Base-by-base conservation (phyloP, 2,888 invertebrate genomes). In the Torymus aiolomorphi region DNA sequence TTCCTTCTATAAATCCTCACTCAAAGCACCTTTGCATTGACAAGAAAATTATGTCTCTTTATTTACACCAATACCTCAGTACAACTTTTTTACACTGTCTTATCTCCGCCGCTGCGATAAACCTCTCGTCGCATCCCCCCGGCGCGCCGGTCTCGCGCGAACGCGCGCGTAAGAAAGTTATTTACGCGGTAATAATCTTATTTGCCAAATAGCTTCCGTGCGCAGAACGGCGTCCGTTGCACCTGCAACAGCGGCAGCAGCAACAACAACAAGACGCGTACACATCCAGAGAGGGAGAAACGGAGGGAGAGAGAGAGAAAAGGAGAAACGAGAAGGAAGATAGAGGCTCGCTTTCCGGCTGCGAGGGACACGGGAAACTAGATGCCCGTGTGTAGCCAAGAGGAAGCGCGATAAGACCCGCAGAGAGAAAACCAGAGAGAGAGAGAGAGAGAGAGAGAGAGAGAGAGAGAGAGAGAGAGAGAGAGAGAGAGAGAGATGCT, bases 401-500 rank as follows among this genome's bases (percentile, higher is more conserved):
- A 88, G 89, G 89, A 89, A 89, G 88, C 82, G 85, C 89, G 89
- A 89, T 89, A 89, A 89, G 88, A 84, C 84, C 84, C 74, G 72
- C 8, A 5, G 42, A 42, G 42, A 42, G 42, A 42, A 42, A 81
- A 84, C 73, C 82, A 54, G 74, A 80, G 84, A 84, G 84, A 83
- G 83, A 81, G 16, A 51, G 73, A 49, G 76, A n/a, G 42, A 61
- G 56, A 62, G 24, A 61, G 42, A 24, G 52, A 59, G 49, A 54
- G 76, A 42, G 20, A 5, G 42, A 42, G 51, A 63, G 67, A 42
- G 10, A 16, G 42, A 61, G 56, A 62, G 24, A 61, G 42, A 24
- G 52, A 59, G 49, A 54, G 76, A 42, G 20, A 5, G 42, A 42
- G 51, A 63, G 67, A 42, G 10, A 16, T 51, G 1, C 56, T 42